Evolutionary conservation across 1,140 invertebrate species (phyloP).

Genomic region (Conus ventricosus): DNA sequence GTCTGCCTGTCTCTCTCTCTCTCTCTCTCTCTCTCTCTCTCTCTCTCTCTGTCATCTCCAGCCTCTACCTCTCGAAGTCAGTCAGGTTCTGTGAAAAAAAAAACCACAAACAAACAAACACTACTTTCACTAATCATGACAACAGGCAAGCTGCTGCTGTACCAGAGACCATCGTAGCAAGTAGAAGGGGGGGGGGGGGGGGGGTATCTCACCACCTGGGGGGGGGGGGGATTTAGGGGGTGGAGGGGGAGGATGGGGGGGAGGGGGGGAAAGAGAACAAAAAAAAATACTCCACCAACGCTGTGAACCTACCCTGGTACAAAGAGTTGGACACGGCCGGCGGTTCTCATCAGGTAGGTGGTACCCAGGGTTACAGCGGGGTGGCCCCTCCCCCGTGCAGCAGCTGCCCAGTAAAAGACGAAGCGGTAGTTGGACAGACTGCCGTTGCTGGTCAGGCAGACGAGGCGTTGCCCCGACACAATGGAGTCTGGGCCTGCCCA

Average conservation of each 20-base stretch:
- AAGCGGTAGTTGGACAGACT: slow-evolving; percentile 73
- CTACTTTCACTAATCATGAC: too few species aligned
- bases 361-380: slow-evolving; percentile 79
- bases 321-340: slow-evolving; percentile 60
- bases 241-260: background rate
- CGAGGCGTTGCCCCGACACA: slow-evolving; percentile 43
- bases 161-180: background rate
- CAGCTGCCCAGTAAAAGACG: slow-evolving; percentile 88
- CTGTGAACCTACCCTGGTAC: slow-evolving; percentile 56
- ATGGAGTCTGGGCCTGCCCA: slow-evolving; percentile 32
- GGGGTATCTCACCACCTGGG: too few species aligned
- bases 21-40: too few species aligned
- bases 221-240: background rate
- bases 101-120: too few species aligned
- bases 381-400: slow-evolving; percentile 92
- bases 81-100: too few species aligned
- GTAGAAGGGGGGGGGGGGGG: background rate
- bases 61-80: too few species aligned
- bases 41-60: too few species aligned
- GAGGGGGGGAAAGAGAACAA: background rate
- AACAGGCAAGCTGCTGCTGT: too few species aligned
- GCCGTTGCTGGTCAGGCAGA: slow-evolving; percentile 57
- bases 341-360: slow-evolving; percentile 72
- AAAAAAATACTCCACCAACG: too few species aligned
- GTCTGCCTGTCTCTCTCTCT: too few species aligned